Conservation (phyloP, 2,888 invertebrate genomes). For the Smittia sp. region DNA sequence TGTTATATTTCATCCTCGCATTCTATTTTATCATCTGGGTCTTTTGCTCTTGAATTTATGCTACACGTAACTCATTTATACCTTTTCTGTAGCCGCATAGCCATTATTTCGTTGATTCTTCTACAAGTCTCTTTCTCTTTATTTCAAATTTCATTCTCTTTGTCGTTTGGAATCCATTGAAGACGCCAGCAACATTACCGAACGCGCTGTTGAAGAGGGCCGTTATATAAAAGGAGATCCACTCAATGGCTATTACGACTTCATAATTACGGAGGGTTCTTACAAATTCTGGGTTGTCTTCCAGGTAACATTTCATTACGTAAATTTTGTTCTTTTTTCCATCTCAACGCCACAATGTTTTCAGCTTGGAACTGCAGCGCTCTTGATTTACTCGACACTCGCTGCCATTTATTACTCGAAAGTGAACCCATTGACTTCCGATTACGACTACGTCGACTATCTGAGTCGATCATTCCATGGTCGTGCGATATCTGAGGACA, state of each 20-base stretch:
- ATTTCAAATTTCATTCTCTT: background rate
- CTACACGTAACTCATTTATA: background rate
- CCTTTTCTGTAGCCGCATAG: background rate
- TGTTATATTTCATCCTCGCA: constrained; percentile 26
- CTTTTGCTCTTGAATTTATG: background rate
- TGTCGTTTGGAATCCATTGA: background rate
- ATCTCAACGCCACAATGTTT: constrained; percentile 46
- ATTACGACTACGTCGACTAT: constrained; percentile 74
- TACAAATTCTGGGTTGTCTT: constrained; percentile 88
- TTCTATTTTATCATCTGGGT: constrained; percentile 28
- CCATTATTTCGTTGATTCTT: background rate
- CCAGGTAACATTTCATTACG: constrained; percentile 60
- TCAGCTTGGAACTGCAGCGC: constrained; percentile 75
- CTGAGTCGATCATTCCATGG: constrained; percentile 57
- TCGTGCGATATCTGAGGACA: constrained; percentile 59
- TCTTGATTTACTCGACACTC: constrained; percentile 79
- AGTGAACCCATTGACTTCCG: constrained; percentile 77
- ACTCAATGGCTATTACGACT: constrained; percentile 80
- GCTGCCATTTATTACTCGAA: constrained; percentile 86
- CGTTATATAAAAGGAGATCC: constrained; percentile 61
- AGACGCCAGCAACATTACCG: background rate
- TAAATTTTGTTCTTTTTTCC: background rate
- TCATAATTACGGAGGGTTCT: constrained; percentile 82
- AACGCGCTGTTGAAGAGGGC: constrained; percentile 48
- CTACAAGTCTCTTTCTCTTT: background rate